Conservation (phyloP, 2,797 vertebrate species). For the Bradypodion pumilum region DNA sequence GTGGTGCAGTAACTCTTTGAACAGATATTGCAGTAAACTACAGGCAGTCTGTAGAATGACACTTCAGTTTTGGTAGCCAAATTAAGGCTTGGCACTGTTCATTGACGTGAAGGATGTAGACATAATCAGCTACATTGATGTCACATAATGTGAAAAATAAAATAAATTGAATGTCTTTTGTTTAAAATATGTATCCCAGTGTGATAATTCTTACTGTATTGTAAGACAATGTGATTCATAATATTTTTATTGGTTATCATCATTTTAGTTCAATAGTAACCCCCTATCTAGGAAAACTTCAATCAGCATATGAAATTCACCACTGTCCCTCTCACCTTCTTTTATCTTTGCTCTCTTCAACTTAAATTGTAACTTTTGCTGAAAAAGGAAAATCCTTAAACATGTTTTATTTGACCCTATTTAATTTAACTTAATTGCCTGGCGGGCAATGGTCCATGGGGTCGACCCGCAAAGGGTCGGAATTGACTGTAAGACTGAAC, state of each 20-base stretch:
- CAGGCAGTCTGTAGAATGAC: background rate
- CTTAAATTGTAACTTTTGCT: background rate
- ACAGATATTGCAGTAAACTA: no score
- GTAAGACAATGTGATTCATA: background rate
- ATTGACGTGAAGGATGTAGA: background rate
- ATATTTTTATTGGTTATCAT: background rate
- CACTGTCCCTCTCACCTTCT: background rate
- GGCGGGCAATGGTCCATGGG: no score
- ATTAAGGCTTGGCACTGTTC: background rate
- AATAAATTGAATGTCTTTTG: background rate
- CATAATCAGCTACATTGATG: background rate
- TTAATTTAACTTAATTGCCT: no score
- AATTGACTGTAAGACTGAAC: no score
- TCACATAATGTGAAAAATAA: background rate
- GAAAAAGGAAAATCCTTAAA: background rate
- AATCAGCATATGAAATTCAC: background rate
- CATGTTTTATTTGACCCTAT: background rate
- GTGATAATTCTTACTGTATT: background rate
- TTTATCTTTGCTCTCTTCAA: background rate
- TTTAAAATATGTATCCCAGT: background rate
- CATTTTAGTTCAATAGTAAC: background rate
- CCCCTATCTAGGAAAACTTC: background rate
- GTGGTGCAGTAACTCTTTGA: constrained; percentile 30
- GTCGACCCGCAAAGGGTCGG: no score
- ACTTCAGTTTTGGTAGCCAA: constrained; percentile 1